phyloP scores from a whole-genome alignment of 2,888 invertebrate species.

The Scaptomyza reducta region DNA sequence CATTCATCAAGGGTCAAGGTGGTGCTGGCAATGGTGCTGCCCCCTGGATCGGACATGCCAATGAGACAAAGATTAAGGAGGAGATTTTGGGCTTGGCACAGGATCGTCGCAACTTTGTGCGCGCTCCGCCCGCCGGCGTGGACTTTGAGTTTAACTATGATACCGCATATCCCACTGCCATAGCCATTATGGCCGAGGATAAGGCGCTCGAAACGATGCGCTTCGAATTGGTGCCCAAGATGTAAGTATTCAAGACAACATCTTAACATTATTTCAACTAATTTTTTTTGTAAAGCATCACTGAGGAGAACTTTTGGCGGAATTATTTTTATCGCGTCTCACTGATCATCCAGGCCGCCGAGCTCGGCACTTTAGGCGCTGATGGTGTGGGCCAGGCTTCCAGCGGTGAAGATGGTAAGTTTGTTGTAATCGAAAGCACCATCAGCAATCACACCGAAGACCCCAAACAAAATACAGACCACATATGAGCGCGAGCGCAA shows the following conservation, averaged over 20 bases:
- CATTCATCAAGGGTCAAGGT: slow-evolving; percentile 95
- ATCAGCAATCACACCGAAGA: slow-evolving; percentile 37
- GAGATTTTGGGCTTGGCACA: slow-evolving; percentile 97
- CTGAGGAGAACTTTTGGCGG: slow-evolving; percentile 99
- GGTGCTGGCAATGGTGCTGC: slow-evolving; percentile 88
- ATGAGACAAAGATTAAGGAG: slow-evolving; percentile 96
- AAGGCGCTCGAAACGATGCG: slow-evolving; percentile 98
- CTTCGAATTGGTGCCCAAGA: slow-evolving; percentile 99
- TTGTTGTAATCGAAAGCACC: slow-evolving; percentile 17
- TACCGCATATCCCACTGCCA: slow-evolving; percentile 95
- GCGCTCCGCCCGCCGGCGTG: slow-evolving; percentile 97
- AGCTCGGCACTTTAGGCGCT: slow-evolving; percentile 85
- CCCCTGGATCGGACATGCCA: slow-evolving; percentile 98
- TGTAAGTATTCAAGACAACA: slow-evolving; percentile 87
- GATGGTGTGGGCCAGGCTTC: slow-evolving; percentile 84
- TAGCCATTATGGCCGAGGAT: slow-evolving; percentile 97
- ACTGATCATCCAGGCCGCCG: slow-evolving; percentile 98
- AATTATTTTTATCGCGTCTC: slow-evolving; percentile 99
- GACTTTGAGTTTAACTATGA: slow-evolving; percentile 98
- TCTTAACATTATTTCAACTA: neutral
- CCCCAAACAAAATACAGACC: slow-evolving; percentile 38
- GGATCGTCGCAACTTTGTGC: slow-evolving; percentile 98
- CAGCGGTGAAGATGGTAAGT: slow-evolving; percentile 84
- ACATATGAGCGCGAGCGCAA: slow-evolving; percentile 27
- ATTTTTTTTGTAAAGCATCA: slow-evolving; percentile 87